Base-by-base conservation (phyloP, 2,113 vertebrate genomes). In the Ornithorhynchus anatinus region DNA sequence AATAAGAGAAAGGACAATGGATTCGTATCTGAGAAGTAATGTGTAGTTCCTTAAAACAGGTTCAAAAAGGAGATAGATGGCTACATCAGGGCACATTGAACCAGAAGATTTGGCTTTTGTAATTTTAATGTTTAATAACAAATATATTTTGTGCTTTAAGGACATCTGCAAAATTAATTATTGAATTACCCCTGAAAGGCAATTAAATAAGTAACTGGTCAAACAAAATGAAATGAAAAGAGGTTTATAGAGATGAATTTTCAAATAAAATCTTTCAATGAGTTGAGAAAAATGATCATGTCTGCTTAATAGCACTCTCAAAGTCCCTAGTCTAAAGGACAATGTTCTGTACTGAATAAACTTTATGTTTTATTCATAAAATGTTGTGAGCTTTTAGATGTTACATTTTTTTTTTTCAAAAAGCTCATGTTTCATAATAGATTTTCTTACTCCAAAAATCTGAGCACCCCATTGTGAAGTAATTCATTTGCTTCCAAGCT, bases 281-380 rank as follows among this genome's bases (percentile, higher is more conserved):
- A 62, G 0, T n/a, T 44, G 57, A 58, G 63, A 62, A 51, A 53
- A 75, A 80, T 78, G 25, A 0, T 19, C 8, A 38, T 10, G 10
- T 53, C 13, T 66, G 70, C 59, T 9, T 51, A 22, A 52, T 2
- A 68, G 33, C 13, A 62, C 17, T 38, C 81, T 84, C 47, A 57
- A 88, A 82, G 45, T 64, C 33, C 70, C 19, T 53, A 60, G 36
- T 52, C 42, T 78, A 68, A 81, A 75, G 20, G 59, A 60, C 39
- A 79, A 82, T 50, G 33, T 8, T 25, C 4, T 3, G 19, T 72
- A 56, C 56, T 77, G 74, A 82, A 79, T 16, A 23, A 35, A 17
- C 11, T 60, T 86, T 69, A 84, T 90, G 54, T 82, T 89, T 92
- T 84, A 85, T 90, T 88, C 77, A 88, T 83, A 45, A 78, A 78